Evolutionary conservation across 2,888 invertebrate genomes (phyloP), one percentile per base, ranked within the genome.

Genomic region (Agriopis leucophaearia): DNA sequence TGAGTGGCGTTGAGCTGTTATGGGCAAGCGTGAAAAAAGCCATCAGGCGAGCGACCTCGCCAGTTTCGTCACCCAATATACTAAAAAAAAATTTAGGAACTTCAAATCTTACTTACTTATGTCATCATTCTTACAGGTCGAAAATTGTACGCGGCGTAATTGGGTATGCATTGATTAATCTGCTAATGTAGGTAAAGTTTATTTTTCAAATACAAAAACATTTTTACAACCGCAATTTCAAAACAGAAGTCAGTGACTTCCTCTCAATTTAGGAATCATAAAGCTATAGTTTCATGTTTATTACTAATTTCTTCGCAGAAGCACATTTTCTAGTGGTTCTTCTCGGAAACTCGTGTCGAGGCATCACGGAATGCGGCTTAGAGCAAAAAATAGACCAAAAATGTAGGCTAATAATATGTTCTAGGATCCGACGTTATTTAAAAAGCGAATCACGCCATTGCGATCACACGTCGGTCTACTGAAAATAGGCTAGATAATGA

Each of bases 331-430:
- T 71, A 68, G 69, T 60, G 65, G 62, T 36, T 55, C 52, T 74
- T 74, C 71, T 72, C 50, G 42, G 71, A 74, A 75, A 48, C 65
- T 72, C 72, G 64, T 62, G 68, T 59, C 54, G 57, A 50, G 68
- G 64, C 64, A 73, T 66, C 70, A 68, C 64, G 72, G 75, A 74
- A 75, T 75, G 75, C 64, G 72, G 70, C 47, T 72, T 58, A 61
- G 70, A 62, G 67, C 70, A 75, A 75, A 75, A 75, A 74, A 74
- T 72, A 69, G 67, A 70, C 69, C 69, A 59, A 73, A 75, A 72
- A 71, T 74, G 70, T 72, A 47, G 75, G 69, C 70, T 75, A 74
- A 72, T 75, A 72, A 70, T 72, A 75, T 74, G 74, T 72, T 75
- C 75, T 75, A 75, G 72, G 72, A 75, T 74, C 50, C 16, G 56